Evolutionary conservation across 2,113 vertebrate species (phyloP).

Genomic region (Rhegmatorhina hoffmannsi): DNA sequence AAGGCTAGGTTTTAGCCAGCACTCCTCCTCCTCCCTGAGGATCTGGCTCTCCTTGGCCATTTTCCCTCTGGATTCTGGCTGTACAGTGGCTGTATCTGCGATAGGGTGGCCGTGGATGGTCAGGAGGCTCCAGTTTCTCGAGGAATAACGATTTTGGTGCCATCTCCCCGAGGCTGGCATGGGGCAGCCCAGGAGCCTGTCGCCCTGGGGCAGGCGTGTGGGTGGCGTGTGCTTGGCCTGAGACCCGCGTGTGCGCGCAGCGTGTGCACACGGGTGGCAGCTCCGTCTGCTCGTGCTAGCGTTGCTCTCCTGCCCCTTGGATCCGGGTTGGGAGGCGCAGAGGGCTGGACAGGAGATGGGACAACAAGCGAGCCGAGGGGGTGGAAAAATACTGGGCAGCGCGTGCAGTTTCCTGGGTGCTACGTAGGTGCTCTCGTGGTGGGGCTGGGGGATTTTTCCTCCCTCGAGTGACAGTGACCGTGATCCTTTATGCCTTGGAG

Average conservation of each 20-base stretch:
- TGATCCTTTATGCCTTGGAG: neutral
- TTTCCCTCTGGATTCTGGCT: neutral
- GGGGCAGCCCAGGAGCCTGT: neutral
- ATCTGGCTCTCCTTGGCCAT: neutral
- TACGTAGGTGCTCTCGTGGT: neutral
- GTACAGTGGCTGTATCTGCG: neutral
- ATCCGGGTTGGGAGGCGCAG: neutral
- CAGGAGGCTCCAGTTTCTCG: neutral
- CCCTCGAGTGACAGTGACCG: neutral
- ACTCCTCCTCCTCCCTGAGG: neutral
- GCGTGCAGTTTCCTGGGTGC: neutral
- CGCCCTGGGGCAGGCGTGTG: neutral
- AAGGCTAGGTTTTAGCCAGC: neutral
- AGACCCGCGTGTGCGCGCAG: neutral
- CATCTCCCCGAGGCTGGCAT: neutral
- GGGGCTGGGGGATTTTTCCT: neutral
- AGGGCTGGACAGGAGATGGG: neutral
- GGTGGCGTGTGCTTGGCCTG: neutral
- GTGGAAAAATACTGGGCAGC: constrained; percentile 11
- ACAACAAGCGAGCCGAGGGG: rapidly evolving
- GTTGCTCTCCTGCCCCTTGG: neutral
- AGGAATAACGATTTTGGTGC: neutral
- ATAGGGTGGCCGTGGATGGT: neutral
- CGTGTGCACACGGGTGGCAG: rapidly evolving
- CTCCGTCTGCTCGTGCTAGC: neutral